A percentile compares a stretch with the other conserved stretches of the same genome.
phyloP scores from a whole-genome alignment of 2,888 invertebrate genomes.

The Chrysolina americana region DNA sequence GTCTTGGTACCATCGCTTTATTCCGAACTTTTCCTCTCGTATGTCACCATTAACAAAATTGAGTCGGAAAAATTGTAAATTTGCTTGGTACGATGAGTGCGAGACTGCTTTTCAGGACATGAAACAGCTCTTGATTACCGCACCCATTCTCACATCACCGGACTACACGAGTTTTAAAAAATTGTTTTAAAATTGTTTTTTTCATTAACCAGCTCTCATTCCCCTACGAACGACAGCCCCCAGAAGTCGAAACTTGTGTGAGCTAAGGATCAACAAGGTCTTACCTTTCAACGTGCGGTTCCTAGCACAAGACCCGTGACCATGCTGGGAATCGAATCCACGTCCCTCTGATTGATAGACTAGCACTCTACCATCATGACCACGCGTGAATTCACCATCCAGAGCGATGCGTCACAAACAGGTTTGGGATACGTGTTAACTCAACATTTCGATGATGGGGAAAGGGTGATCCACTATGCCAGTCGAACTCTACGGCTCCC shows the following conservation, averaged over 20 bases:
- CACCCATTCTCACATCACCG: constrained; percentile 5
- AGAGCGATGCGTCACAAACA: constrained; percentile 46
- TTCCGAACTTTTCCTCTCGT: constrained; percentile 46
- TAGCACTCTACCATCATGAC: no score
- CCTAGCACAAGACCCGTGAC: no score
- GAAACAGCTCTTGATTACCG: constrained; percentile 13
- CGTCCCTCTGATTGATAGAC: no score
- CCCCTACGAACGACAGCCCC: no score
- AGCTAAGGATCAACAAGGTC: no score
- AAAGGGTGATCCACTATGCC: constrained; percentile 44
- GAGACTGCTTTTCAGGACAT: constrained; percentile 39
- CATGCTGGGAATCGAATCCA: no score
- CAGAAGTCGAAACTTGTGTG: no score
- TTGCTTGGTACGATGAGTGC: constrained; percentile 41
- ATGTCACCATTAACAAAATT: constrained; percentile 41
- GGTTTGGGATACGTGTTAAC: constrained; percentile 48
- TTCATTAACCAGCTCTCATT: no score
- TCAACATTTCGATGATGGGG: constrained; percentile 40
- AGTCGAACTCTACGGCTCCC: constrained; percentile 42
- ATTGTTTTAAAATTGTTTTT: no score
- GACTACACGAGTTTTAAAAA: no score
- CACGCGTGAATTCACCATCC: constrained; percentile 43
- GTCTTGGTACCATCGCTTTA: constrained; percentile 53
- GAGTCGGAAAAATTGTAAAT: constrained; percentile 40
- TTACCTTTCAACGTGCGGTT: no score